Percentiles rank a stretch among this genome's conserved stretches.
phyloP scores from a whole-genome alignment of 2,888 invertebrate species.

The Dryococelus australis region DNA sequence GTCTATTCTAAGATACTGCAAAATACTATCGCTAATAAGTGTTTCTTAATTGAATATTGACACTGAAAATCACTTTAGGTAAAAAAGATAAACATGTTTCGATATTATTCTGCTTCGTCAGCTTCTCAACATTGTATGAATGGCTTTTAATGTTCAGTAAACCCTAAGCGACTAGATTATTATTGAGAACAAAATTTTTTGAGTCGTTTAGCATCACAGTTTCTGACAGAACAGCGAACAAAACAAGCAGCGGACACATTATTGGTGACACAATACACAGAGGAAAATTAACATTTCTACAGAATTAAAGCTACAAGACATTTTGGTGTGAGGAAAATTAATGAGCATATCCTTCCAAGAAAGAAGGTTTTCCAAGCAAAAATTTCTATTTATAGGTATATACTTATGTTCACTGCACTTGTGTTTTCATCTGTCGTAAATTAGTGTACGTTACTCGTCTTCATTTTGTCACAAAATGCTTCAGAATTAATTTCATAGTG shows the following conservation, averaged over 20 bases:
- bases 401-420: not conserved
- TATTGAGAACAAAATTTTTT: not conserved
- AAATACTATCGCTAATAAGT: slow-evolving; percentile 31
- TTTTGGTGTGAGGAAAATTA: not conserved
- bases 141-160: not conserved
- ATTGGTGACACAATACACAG: not conserved
- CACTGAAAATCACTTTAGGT: slow-evolving; percentile 44
- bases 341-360: not conserved
- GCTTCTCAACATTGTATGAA: not conserved
- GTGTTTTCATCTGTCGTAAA: not conserved
- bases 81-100: slow-evolving; percentile 41
- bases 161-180: not conserved
- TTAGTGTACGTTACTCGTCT: not conserved
- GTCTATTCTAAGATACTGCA: slow-evolving; percentile 23
- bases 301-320: not conserved
- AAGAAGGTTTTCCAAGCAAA: slow-evolving; percentile 5
- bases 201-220: not conserved
- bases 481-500: not conserved
- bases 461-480: not conserved
- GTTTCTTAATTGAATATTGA: slow-evolving; percentile 40
- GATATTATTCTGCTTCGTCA: not conserved
- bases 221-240: not conserved
- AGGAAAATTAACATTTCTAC: not conserved
- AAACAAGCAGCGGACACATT: not conserved
- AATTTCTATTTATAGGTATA: not conserved